Evolutionary conservation across 2,888 invertebrate genomes (phyloP).

Genomic region (Teleogryllus oceanicus): DNA sequence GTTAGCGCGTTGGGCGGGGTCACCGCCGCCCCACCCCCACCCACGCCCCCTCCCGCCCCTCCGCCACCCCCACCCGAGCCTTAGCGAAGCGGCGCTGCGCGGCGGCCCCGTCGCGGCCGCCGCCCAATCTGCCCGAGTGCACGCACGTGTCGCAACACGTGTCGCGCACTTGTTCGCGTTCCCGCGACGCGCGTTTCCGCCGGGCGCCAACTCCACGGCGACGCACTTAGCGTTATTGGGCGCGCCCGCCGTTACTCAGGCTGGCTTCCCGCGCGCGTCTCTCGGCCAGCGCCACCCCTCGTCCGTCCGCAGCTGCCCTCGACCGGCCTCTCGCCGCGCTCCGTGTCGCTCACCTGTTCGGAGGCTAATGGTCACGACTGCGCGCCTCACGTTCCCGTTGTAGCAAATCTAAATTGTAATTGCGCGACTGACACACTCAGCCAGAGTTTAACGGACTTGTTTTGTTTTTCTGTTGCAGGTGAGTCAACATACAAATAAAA

Average conservation of each 20-base stretch:
- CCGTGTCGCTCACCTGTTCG: neutral
- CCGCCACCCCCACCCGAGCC: no score
- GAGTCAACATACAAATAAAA: no score
- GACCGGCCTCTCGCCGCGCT: neutral
- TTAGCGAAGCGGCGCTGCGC: neutral
- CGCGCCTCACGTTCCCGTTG: no score
- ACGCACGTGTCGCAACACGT: constrained; percentile 18
- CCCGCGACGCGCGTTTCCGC: neutral
- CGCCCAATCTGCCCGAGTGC: neutral
- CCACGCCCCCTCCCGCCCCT: no score
- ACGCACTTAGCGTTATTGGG: neutral
- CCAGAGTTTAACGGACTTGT: no score
- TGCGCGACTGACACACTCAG: no score
- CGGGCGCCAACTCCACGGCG: neutral
- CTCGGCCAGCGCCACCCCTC: neutral
- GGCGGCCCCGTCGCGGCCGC: neutral
- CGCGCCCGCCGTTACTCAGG: neutral
- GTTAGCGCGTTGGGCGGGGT: neutral
- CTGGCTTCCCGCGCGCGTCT: neutral
- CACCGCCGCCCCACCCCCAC: no score
- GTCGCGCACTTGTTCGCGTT: neutral
- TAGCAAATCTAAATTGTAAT: no score
- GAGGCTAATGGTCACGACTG: no score
- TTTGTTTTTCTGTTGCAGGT: no score
- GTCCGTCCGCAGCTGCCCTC: neutral